These are phyloP conservation scores for Caenorhabditis zanzibari DNA, from an alignment of 2,888 invertebrate genomes.

Conservation along the genomic window DNA sequence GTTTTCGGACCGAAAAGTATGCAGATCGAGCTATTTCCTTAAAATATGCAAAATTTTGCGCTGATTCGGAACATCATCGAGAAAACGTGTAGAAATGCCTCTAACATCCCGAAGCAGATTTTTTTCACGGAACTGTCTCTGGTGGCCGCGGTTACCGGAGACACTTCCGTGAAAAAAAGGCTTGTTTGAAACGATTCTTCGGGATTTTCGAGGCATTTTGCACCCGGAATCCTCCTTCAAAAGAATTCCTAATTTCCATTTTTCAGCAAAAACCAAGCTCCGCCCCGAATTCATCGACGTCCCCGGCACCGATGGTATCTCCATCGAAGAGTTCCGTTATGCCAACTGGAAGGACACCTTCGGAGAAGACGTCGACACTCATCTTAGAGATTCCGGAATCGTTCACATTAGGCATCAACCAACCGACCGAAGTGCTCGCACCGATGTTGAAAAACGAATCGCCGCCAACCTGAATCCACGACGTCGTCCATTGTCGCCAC, in stretches of 20 bases:
- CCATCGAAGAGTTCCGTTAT: conserved; percentile 60
- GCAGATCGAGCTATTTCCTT: no score
- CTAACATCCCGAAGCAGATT: no score
- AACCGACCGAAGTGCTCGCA: background rate
- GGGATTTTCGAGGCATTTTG: no score
- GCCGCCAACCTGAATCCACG: conserved; percentile 17
- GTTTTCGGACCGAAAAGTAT: conserved; percentile 57
- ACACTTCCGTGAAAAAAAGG: no score
- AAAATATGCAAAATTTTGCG: no score
- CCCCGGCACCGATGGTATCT: conserved; percentile 28
- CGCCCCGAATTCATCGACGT: conserved; percentile 49
- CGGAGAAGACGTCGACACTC: conserved; percentile 46
- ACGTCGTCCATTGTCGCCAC: conserved; percentile 31
- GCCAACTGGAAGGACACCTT: conserved; percentile 56
- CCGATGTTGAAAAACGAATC: conserved; percentile 37
- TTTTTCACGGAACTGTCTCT: no score
- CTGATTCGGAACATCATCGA: no score
- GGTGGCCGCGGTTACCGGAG: no score
- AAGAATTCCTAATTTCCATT: no score
- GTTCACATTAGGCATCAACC: background rate
- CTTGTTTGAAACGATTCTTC: no score
- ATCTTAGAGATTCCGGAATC: conserved; percentile 51
- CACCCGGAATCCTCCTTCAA: no score
- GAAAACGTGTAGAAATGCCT: no score
- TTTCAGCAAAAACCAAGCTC: conserved; percentile 44